These are phyloP conservation scores for Paramormyrops hopkinsi DNA, from an alignment of 2,797 vertebrate genomes.

Conservation along the genomic window DNA sequence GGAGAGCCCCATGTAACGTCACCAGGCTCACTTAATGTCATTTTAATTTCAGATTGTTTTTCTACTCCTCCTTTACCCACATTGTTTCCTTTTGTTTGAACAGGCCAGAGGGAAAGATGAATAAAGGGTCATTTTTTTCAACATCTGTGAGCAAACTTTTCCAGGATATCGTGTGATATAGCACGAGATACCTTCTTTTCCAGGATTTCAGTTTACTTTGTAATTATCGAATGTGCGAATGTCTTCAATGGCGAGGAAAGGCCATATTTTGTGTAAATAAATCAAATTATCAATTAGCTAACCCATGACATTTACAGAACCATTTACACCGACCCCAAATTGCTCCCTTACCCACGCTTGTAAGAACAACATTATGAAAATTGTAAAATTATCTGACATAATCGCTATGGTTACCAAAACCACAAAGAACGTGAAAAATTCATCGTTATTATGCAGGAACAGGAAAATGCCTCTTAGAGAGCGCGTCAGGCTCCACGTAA, in stretches of 20 bases:
- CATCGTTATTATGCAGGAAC: conserved; percentile 31
- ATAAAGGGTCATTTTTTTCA: conserved; percentile 24
- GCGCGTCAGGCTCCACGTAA: conserved; percentile 23
- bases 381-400: conserved; percentile 24
- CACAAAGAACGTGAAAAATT: conserved; percentile 34
- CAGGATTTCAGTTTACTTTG: conserved; percentile 49
- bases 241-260: conserved; percentile 31
- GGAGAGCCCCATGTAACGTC: conserved; percentile 24
- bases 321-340: conserved; percentile 27
- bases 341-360: conserved; percentile 30
- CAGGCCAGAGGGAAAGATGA: conserved; percentile 17
- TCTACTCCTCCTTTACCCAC: background rate
- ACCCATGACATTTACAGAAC: conserved; percentile 35
- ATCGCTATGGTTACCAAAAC: conserved; percentile 35
- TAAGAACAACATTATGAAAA: conserved; percentile 42
- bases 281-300: conserved; percentile 46
- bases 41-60: conserved; percentile 28
- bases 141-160: conserved; percentile 48
- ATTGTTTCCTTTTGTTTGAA: conserved; percentile 43
- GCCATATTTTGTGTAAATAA: conserved; percentile 41
- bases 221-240: conserved; percentile 41
- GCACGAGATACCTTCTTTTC: conserved; percentile 43
- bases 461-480: conserved; percentile 25
- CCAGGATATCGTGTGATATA: conserved; percentile 50
- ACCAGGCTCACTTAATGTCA: conserved; percentile 11